Conservation (phyloP, 2,797 vertebrate species). For the Gadopsis bispinosus region DNA sequence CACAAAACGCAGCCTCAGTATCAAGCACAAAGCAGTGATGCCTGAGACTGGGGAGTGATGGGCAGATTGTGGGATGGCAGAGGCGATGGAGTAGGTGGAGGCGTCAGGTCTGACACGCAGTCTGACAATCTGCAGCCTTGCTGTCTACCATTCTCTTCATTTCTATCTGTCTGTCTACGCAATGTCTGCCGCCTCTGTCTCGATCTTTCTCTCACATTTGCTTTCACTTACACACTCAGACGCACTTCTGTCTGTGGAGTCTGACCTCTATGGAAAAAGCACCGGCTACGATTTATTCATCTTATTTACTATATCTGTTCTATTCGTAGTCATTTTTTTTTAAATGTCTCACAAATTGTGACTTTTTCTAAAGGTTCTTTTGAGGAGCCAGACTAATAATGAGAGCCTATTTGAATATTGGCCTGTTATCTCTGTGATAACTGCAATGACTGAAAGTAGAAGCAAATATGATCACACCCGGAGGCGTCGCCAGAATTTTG, state of each 20-base stretch:
- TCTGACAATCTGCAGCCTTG: constrained; percentile 81
- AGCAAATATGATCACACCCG: not conserved
- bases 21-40: constrained; percentile 12
- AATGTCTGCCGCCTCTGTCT: constrained; percentile 30
- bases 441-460: constrained; percentile 3
- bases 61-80: constrained; percentile 56
- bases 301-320: not conserved
- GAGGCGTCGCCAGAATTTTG: too few relatives aligned
- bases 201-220: constrained; percentile 12
- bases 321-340: not conserved
- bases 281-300: not conserved
- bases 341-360: not conserved
- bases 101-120: constrained; percentile 78
- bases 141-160: constrained; percentile 63
- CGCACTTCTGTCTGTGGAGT: not conserved
- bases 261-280: not conserved
- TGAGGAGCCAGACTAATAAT: not conserved
- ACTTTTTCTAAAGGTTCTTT: not conserved
- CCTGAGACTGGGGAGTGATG: constrained; percentile 49
- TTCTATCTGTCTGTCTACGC: constrained; percentile 42
- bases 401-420: not conserved
- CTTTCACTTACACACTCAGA: constrained; percentile 23
- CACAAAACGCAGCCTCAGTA: not conserved
- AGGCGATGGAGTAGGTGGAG: constrained; percentile 40
- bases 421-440: not conserved